Evolutionary conservation across 2,888 invertebrate species (phyloP), one percentile per base, ranked within the genome.

Genomic region (Morinoia aosen): DNA sequence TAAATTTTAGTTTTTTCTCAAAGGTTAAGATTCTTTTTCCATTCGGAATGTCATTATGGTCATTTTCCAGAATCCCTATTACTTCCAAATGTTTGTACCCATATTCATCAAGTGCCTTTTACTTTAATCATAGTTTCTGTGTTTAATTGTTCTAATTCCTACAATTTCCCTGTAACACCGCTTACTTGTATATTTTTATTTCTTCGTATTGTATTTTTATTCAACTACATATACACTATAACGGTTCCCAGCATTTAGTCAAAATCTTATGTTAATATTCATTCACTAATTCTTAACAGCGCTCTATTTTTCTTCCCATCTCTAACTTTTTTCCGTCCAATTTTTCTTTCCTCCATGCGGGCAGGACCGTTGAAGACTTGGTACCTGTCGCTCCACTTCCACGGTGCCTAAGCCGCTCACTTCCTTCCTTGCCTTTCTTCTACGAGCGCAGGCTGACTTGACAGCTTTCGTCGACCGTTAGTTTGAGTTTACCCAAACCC

Each of bases 371-470:
- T 90, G 90, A 90, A 90, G 90, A 16, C 90, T 39, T 40, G 90
- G 90, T 90, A 90, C 90, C 90, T 90, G 90, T 90, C 39, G 39
- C 90, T 90, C 40, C 39, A 90, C 90, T 90, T 90, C 90, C 90
- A 39, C 40, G 90, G 39, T 1, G 25, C 48, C 39, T 90, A 90
- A 90, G 40, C 90, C 48, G 39, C 39, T 48, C 90, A 33, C 90
- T 76, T 76, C 76, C 76, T 76, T 76, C 76, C 76, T 25, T 16
- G 25, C 76, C 33, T 25, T 76, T 76, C 76, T 76, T 33, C 2
- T 33, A 76, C 19, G 25, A 33, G 33, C 76, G 33, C 25, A 33
- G 76, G 76, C 76, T 76, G 25, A 76, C 76, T 76, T 76, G 16
- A 76, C 76, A 25, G 25, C 25, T 33, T 19, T 33, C 33, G 25